Base-by-base conservation (phyloP, 2,113 vertebrate genomes). In the Zosterops hypoxanthus region DNA sequence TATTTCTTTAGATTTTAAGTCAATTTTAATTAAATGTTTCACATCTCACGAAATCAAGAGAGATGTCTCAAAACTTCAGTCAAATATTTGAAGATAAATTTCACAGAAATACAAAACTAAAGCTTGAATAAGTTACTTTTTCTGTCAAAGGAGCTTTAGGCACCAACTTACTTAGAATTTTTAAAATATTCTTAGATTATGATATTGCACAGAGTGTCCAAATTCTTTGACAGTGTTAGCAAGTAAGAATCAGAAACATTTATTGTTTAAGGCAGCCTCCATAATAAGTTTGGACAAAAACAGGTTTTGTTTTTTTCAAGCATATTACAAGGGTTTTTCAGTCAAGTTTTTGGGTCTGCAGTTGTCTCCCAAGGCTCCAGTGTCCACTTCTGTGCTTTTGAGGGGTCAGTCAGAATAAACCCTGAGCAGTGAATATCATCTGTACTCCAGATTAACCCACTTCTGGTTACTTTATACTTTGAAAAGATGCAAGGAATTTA, bases 31-130 rank as follows among this genome's bases (percentile, higher is more conserved):
- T 89, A 81, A 72, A 86, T 47, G 12, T 82, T 86, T 91, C 29
- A 29, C 34, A 84, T 92, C 56, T 96, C 7, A 22, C 8, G 2
- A 95, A 87, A 91, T 86, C 77, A 94, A 73, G 78, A 86, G 88
- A 94, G 84, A 89, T 9, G 19, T 94, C 81, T 94, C 34, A 46
- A 92, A 89, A 91, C 78, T 84, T 89, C 81, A 89, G 31, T 86
- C 84, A 92, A 75, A 78, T 91, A 85, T 91, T 82, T 92, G 95
- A 94, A 95, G 93, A 87, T 87, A 82, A 78, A 71, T 96, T 91
- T 91, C 92, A 84, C 69, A 95, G 64, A 96, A 89, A 75, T 52
- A 75, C 12, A 60, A 56, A 95, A 91, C 57, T 68, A 39, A 71
- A 82, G 71, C 52, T 94, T 91, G 60, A 25, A 59, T 52, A 68